phyloP scores from a whole-genome alignment of 2,113 vertebrate species.

The Trachemys scripta region DNA sequence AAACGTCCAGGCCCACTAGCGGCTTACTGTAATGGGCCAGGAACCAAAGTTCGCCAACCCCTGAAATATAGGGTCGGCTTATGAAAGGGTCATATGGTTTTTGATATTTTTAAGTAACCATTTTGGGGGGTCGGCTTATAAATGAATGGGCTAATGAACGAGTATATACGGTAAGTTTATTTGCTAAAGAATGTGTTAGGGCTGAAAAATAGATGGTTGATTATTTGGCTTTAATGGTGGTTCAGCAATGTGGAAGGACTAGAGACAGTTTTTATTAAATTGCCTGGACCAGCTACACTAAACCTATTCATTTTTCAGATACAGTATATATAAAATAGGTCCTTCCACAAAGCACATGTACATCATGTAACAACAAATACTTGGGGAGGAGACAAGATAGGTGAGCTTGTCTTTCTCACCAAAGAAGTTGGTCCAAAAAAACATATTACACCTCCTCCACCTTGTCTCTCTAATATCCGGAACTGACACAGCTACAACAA shows the following conservation, averaged over 20 bases:
- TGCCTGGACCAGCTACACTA: neutral
- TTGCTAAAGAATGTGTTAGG: neutral
- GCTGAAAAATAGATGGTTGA: neutral
- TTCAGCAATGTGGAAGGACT: neutral
- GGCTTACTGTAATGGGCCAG: too few species aligned
- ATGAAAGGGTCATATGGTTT: too few species aligned
- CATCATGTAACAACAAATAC: neutral
- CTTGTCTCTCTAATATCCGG: neutral
- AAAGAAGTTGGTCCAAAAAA: neutral
- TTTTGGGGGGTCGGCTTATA: too few species aligned
- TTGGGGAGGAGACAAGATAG: too few species aligned
- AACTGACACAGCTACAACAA: neutral
- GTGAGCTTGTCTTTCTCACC: neutral
- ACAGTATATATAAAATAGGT: neutral
- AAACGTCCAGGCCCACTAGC: too few species aligned
- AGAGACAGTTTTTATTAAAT: neutral
- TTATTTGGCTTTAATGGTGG: neutral
- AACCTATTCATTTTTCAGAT: neutral
- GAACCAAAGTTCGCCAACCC: too few species aligned
- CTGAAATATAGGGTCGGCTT: too few species aligned
- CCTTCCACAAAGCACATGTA: neutral
- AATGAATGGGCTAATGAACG: too few species aligned
- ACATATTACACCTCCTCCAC: neutral
- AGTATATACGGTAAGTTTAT: neutral
- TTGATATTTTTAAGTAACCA: too few species aligned